phyloP scores from a whole-genome alignment of 1,140 invertebrate genomes.

The Macrotrachela quadricornifera region DNA sequence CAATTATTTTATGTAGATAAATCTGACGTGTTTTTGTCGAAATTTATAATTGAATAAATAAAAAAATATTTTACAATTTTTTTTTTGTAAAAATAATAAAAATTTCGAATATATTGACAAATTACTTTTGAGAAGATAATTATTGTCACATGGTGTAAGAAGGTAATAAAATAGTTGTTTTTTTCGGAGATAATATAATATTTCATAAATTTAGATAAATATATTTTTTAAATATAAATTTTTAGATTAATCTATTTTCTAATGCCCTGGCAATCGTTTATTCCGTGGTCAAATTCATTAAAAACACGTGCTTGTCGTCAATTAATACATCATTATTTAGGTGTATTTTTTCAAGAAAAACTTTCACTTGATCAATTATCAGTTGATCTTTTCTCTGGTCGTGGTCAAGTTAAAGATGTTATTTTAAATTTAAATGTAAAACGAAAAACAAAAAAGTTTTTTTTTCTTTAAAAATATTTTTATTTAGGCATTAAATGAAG shows the following conservation, averaged over 20 bases:
- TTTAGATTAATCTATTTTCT: neutral
- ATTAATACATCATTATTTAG: slow-evolving; percentile 64
- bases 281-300: slow-evolving; percentile 50
- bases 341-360: slow-evolving; percentile 71
- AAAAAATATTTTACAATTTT: no score
- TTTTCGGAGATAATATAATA: no score
- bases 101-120: no score
- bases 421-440: slow-evolving; percentile 60
- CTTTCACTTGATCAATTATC: slow-evolving; percentile 65
- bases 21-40: no score
- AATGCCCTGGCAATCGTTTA: slow-evolving; percentile 24
- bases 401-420: slow-evolving; percentile 57
- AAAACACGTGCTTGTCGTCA: slow-evolving; percentile 70
- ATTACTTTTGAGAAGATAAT: no score
- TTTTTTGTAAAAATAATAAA: no score
- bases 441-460: slow-evolving; percentile 3
- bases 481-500: slow-evolving; percentile 60
- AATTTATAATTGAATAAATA: no score
- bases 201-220: no score
- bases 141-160: no score
- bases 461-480: slow-evolving; percentile 9
- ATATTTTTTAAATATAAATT: no score
- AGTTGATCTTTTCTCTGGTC: slow-evolving; percentile 71
- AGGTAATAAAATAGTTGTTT: no score
- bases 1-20: no score